phyloP scores from a whole-genome alignment of 2,888 invertebrate genomes.

The Phania funesta region DNA sequence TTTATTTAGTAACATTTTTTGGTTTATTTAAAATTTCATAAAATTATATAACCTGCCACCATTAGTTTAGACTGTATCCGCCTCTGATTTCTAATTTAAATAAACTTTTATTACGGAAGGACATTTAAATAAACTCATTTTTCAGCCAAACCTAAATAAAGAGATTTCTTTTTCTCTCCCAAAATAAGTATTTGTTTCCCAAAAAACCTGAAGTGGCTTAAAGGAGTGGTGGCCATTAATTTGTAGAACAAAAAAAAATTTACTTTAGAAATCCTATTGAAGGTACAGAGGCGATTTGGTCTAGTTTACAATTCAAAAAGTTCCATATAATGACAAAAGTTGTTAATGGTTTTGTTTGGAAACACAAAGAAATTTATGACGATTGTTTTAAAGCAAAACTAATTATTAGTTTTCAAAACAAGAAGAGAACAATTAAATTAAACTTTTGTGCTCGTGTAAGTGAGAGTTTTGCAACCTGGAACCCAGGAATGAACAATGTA shows the following conservation, averaged over 20 bases:
- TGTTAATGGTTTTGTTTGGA: conserved; percentile 51
- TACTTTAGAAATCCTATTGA: neutral
- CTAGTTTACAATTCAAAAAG: neutral
- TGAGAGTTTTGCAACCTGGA: no score
- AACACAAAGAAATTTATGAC: conserved; percentile 15
- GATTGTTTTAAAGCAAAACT: conserved; percentile 34
- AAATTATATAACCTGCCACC: neutral
- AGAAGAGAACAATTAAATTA: neutral
- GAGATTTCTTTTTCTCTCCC: neutral
- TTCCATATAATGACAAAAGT: conserved; percentile 49
- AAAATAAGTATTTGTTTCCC: neutral
- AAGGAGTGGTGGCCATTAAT: conserved; percentile 47
- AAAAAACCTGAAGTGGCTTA: neutral
- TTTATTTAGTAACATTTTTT: no score
- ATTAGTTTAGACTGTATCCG: conserved; percentile 4
- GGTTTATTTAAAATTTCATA: neutral
- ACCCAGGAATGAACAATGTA: neutral
- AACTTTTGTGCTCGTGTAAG: neutral
- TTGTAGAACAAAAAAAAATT: conserved; percentile 21
- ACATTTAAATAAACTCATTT: conserved; percentile 1
- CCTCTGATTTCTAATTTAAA: conserved; percentile 31
- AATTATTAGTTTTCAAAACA: conserved; percentile 42
- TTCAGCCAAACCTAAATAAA: neutral
- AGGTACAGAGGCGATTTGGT: neutral
- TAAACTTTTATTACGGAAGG: neutral